Evolutionary conservation across 2,113 vertebrate genomes (phyloP).

Genomic region (Corynorhinus townsendii): DNA sequence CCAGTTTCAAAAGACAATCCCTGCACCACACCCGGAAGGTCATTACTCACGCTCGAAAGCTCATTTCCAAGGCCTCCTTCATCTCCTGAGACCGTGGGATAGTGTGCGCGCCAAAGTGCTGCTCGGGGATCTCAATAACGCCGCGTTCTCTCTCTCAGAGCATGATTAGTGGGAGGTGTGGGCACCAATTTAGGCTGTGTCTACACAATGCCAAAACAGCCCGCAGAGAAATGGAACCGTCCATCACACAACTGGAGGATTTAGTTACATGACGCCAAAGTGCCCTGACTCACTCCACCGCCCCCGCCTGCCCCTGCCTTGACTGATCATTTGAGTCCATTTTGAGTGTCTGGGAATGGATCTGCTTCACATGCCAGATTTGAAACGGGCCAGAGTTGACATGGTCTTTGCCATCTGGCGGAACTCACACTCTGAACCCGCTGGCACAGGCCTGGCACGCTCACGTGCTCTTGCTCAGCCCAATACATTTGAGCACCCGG

Average conservation of each 20-base stretch:
- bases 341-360: not conserved
- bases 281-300: not conserved
- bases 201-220: conserved; percentile 36
- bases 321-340: not conserved
- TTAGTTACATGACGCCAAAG: not conserved
- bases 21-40: conserved; percentile 49
- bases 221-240: not conserved
- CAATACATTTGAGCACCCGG: too few relatives aligned
- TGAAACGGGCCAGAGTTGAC: not conserved
- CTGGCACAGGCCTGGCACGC: fast-evolving
- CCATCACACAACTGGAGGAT: not conserved
- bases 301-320: fast-evolving
- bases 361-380: not conserved
- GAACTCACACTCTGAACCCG: not conserved
- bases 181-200: conserved; percentile 47
- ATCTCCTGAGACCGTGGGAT: conserved; percentile 55
- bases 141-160: not conserved
- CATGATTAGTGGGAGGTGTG: conserved; percentile 34
- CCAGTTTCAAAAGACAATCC: conserved; percentile 65
- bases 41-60: conserved; percentile 67
- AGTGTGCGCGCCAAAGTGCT: conserved; percentile 4
- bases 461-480: fast-evolving
- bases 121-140: conserved; percentile 45
- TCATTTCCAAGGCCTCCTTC: conserved; percentile 67
- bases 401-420: fast-evolving